These are phyloP conservation scores for Heteractis magnifica DNA, from an alignment of 92 coral and sea anemone genomes.

Conservation along the genomic window DNA sequence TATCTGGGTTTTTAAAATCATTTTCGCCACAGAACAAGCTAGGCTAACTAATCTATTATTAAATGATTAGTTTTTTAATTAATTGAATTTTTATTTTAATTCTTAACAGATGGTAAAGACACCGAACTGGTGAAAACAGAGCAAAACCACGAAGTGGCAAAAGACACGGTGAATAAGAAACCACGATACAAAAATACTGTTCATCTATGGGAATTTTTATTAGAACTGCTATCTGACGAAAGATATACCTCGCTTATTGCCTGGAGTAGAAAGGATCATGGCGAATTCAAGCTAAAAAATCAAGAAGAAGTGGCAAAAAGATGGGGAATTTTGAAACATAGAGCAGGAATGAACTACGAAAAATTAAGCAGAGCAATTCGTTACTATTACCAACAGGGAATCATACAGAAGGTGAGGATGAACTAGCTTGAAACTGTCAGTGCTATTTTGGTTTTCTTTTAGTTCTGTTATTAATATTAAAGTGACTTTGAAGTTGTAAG, in stretches of 20 bases:
- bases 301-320: constrained; percentile 81
- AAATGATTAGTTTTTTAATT: neutral
- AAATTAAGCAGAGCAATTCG: constrained; percentile 89
- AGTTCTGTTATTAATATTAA: too few species aligned
- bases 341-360: constrained; percentile 84
- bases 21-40: neutral
- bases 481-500: too few species aligned
- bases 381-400: constrained; percentile 80
- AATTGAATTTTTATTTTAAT: neutral
- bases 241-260: constrained; percentile 63
- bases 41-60: neutral
- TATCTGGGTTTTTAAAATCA: neutral
- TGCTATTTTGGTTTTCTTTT: neutral
- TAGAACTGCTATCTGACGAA: constrained; percentile 68
- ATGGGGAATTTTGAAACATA: constrained; percentile 89
- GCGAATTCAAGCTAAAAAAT: constrained; percentile 79
- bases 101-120: constrained; percentile 12
- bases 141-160: neutral
- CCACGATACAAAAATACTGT: constrained; percentile 76
- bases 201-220: constrained; percentile 93
- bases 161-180: constrained; percentile 8
- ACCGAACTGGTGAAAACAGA: neutral
- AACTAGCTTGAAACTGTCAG: neutral
- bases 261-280: constrained; percentile 79
- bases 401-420: constrained; percentile 73